Evolutionary conservation across 1,140 invertebrate genomes (phyloP).

Genomic region (Sminthurides bifidus): DNA sequence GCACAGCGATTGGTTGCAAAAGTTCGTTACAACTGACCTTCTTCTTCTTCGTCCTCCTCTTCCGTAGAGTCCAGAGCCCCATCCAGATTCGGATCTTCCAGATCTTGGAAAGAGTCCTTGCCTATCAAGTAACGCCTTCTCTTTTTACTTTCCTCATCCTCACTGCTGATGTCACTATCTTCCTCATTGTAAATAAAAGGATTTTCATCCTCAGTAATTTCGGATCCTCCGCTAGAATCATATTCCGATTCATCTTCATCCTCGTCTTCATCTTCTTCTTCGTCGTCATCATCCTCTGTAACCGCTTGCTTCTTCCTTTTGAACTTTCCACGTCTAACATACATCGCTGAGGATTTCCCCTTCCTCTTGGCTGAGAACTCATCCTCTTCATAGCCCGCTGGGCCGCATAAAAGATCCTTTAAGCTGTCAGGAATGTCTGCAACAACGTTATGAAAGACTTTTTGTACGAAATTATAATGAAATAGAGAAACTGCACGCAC

Average conservation of each 20-base stretch:
- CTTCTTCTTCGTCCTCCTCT: background rate
- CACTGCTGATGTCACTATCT: background rate
- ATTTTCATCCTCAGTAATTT: background rate
- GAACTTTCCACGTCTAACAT: slow-evolving; percentile 16
- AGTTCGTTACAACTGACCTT: background rate
- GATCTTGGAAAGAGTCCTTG: slow-evolving; percentile 14
- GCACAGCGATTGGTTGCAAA: background rate
- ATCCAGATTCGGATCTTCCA: slow-evolving; percentile 10
- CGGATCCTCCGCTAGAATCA: background rate
- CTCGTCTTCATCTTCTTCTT: background rate
- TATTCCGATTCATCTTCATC: background rate
- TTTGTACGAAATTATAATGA: background rate
- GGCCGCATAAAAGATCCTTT: background rate
- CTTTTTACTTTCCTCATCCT: slow-evolving; percentile 3
- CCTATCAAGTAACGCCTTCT: slow-evolving; percentile 12
- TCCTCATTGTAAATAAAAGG: background rate
- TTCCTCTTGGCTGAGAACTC: slow-evolving; percentile 15
- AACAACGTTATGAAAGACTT: background rate
- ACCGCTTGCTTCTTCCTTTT: slow-evolving; percentile 21
- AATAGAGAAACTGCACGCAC: background rate
- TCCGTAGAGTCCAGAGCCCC: slow-evolving; percentile 12
- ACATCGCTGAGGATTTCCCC: slow-evolving; percentile 21
- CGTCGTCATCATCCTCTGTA: background rate
- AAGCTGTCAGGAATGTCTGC: slow-evolving; percentile 1
- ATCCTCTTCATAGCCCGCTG: slow-evolving; percentile 10